Conservation (phyloP, 2,797 vertebrate species). For the Gallinago nigripennis region DNA sequence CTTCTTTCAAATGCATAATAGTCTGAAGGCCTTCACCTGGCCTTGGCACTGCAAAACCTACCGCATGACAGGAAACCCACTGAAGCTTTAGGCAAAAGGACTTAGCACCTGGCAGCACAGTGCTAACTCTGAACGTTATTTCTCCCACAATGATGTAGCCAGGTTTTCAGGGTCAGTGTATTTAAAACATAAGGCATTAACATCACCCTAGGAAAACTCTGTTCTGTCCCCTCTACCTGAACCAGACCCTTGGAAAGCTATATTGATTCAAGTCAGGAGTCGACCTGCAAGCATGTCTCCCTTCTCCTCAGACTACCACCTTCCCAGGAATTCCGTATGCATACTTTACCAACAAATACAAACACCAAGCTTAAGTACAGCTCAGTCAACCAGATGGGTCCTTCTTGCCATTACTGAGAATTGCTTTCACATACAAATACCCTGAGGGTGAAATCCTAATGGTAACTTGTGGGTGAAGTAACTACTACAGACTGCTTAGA, state of each 20-base stretch:
- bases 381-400: background rate
- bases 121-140: background rate
- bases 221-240: background rate
- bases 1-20: background rate
- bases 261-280: background rate
- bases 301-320: background rate
- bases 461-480: background rate
- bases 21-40: background rate
- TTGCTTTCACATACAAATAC: background rate
- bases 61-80: rapidly evolving
- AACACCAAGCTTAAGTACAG: background rate
- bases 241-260: background rate
- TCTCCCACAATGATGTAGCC: background rate
- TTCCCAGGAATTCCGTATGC: background rate
- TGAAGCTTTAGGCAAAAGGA: background rate
- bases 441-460: background rate
- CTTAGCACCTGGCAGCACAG: background rate
- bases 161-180: background rate
- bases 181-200: background rate
- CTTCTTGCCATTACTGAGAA: background rate
- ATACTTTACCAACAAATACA: background rate
- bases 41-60: background rate
- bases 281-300: background rate
- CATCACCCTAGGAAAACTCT: background rate
- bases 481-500: background rate